A percentile compares a stretch with the other conserved stretches of the same genome.
Evolutionary conservation across 1,140 invertebrate genomes (phyloP).

Genomic region (Leptinotarsa texana): DNA sequence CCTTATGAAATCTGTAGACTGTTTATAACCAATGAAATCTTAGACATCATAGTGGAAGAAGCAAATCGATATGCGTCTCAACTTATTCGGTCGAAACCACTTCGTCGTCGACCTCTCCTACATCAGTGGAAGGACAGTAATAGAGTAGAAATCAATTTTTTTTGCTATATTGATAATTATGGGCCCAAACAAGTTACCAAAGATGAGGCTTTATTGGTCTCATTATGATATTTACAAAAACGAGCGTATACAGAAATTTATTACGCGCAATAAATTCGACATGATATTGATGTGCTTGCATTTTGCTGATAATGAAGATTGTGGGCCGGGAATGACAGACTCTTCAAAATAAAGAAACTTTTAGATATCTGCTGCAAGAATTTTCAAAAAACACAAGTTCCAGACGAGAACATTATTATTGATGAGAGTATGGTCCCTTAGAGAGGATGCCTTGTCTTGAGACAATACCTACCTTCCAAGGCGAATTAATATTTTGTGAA

Average conservation of each 20-base stretch:
- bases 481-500: constrained; percentile 43
- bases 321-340: neutral
- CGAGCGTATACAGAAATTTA: no score
- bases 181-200: no score
- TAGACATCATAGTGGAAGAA: no score
- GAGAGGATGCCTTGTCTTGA: constrained; percentile 35
- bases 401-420: constrained; percentile 29
- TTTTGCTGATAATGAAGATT: neutral
- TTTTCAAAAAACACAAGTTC: neutral
- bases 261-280: no score
- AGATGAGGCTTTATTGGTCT: no score
- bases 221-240: no score
- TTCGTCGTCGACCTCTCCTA: no score
- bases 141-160: no score
- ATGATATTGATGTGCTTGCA: no score
- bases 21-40: no score
- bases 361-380: neutral
- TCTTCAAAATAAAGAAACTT: neutral
- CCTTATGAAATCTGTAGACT: neutral
- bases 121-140: no score
- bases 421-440: constrained; percentile 52
- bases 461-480: constrained; percentile 25
- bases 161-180: no score
- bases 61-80: neutral
- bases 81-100: neutral